phyloP scores from a whole-genome alignment of 2,113 vertebrate genomes.

The Perognathus longimembris region DNA sequence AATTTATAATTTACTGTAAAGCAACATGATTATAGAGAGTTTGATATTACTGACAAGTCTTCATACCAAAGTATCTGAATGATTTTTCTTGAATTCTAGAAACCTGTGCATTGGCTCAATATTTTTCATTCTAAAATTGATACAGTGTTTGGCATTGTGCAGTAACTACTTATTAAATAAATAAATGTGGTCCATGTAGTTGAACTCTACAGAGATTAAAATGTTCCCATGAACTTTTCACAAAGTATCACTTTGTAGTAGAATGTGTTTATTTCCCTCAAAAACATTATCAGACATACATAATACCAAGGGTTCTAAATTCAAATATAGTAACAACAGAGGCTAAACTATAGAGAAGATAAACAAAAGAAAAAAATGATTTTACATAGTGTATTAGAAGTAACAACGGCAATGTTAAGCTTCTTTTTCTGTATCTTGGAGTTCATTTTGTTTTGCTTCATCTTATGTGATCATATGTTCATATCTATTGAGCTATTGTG shows the following conservation, averaged over 20 bases:
- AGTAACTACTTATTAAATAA: not conserved
- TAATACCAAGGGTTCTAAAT: no score
- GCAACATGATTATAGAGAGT: not conserved
- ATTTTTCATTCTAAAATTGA: not conserved
- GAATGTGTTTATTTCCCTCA: not conserved
- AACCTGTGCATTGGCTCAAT: not conserved
- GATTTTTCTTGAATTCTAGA: not conserved
- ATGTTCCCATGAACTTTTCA: not conserved
- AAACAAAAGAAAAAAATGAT: no score
- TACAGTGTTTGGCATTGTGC: not conserved
- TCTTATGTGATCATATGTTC: no score
- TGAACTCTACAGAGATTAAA: not conserved
- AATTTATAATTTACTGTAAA: not conserved
- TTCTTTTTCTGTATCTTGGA: no score
- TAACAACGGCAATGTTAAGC: no score
- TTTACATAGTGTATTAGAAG: no score
- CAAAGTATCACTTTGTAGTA: no score
- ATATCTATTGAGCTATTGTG: no score
- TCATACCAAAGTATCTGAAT: not conserved
- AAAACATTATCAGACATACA: no score
- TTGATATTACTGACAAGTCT: not conserved
- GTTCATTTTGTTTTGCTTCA: no score
- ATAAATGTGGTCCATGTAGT: not conserved
- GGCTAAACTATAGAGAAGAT: no score
- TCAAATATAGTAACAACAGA: no score